Evolutionary conservation across 2,797 vertebrate species (phyloP).

Genomic region (Chaetodon trifasciatus): DNA sequence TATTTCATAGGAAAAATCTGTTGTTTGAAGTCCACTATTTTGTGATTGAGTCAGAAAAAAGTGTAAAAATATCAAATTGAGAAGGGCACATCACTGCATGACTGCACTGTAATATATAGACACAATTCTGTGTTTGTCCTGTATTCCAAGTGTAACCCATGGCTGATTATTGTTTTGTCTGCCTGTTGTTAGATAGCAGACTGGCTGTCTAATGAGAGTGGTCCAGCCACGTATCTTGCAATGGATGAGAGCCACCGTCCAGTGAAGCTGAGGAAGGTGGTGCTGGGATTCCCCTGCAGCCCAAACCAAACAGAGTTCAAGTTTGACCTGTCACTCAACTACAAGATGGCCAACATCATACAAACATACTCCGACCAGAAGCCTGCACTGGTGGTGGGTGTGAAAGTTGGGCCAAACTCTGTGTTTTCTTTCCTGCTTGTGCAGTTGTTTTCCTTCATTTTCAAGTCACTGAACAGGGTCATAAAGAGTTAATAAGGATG

Average conservation of each 20-base stretch:
- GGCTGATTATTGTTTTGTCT: conserved; percentile 19
- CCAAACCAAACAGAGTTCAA: conserved; percentile 94
- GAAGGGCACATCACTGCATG: not conserved
- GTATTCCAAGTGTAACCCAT: not conserved
- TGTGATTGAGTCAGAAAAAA: not conserved
- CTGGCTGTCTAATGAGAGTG: conserved; percentile 92
- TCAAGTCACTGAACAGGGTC: not conserved
- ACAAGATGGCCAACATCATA: conserved; percentile 94
- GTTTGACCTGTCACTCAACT: conserved; percentile 97
- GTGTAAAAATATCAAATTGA: not conserved
- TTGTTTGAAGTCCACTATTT: not conserved
- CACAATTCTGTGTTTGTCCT: not conserved
- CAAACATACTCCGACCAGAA: conserved; percentile 96
- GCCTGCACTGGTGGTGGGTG: conserved; percentile 93
- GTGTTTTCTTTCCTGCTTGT: not conserved
- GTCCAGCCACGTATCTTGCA: conserved; percentile 90
- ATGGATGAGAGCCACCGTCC: conserved; percentile 96
- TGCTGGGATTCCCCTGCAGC: conserved; percentile 93
- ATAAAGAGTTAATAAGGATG: not conserved
- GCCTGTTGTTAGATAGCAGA: conserved; percentile 88
- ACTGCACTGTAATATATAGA: not conserved
- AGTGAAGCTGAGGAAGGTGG: conserved; percentile 95
- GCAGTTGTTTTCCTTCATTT: not conserved
- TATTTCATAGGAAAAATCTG: not conserved
- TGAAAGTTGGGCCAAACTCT: not conserved